These are phyloP conservation scores for Brotula barbata DNA, from an alignment of 2,797 vertebrate genomes.

Conservation along the genomic window DNA sequence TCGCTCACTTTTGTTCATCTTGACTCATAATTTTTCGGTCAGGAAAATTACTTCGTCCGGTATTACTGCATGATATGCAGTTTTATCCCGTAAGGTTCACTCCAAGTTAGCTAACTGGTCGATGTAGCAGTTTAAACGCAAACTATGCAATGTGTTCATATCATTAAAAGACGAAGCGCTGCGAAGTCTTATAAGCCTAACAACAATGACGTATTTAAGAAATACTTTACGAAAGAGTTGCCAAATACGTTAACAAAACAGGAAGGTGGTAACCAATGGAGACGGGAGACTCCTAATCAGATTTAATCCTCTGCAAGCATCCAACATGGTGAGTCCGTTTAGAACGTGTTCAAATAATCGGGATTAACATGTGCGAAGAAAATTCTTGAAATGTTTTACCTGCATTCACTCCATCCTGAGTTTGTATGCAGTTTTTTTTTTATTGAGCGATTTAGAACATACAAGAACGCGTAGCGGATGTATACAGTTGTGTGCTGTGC, in stretches of 20 bases:
- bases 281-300: slow-evolving; percentile 67
- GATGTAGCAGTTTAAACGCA: not conserved
- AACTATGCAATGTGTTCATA: not conserved
- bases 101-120: not conserved
- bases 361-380: not conserved
- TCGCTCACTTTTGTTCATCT: no score
- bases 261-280: slow-evolving; percentile 62
- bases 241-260: not conserved
- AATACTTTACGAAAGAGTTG: not conserved
- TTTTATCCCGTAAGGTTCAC: not conserved
- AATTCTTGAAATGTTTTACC: no score
- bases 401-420: no score
- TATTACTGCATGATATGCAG: not conserved
- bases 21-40: not conserved
- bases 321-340: slow-evolving; percentile 65
- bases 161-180: rapidly evolving
- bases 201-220: not conserved
- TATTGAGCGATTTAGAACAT: no score
- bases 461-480: no score
- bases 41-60: not conserved
- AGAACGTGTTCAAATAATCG: not conserved
- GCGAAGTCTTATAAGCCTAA: not conserved
- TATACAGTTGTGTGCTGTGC: no score
- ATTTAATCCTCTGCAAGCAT: slow-evolving; percentile 39
- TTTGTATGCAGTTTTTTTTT: no score